Base-by-base conservation (phyloP, 1,140 invertebrate genomes). In the Zophobas morio region DNA sequence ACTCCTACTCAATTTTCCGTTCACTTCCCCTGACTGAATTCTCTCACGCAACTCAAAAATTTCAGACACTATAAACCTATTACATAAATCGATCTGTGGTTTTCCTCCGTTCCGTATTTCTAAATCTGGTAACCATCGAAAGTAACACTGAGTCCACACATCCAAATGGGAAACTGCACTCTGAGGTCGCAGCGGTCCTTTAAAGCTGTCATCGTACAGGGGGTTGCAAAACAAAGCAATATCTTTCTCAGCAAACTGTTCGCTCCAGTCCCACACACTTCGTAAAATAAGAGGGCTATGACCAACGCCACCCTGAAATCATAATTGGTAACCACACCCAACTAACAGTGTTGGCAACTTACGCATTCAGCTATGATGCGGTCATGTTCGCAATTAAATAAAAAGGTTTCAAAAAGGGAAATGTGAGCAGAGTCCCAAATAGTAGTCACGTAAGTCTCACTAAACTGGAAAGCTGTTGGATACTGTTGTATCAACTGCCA, bases 401-500 rank as follows among this genome's bases (percentile, higher is more conserved):
- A 90, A 88, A 98, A 98, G 32, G 95, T 98, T 78, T 97, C 95
- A 84, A 97, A 98, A 40, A 97, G 89, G 37, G 96, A 94, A 81
- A 96, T 90, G 81, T 95, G 94, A 49, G 92, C 90, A 20, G 93
- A 91, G 87, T 99, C 97, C 96, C 96, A 98, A 1, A 98, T 84
- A 0, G 94, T 94, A 2, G 95, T 96, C 51, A 99, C 90, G 87
- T 97, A 98, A 0, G 94, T 96, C 87, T 98, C 96, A 2, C 95
- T 95, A 87, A 97, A 97, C 87, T 98, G 95, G 87, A 99, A 98
- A 72, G 93, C 90, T 0, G 92, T 88, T 5, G 96, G 96, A 87
- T 94, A 96, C 88, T 98, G 96, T 82, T 93, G 92, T 75, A 93
- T 87, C 40, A 99, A 87, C 88, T 99, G 97, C 95, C 96, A 98